Evolutionary conservation across 2,113 vertebrate species (phyloP), one percentile per base, ranked within the genome.

Genomic region (Oxyruncus cristatus): DNA sequence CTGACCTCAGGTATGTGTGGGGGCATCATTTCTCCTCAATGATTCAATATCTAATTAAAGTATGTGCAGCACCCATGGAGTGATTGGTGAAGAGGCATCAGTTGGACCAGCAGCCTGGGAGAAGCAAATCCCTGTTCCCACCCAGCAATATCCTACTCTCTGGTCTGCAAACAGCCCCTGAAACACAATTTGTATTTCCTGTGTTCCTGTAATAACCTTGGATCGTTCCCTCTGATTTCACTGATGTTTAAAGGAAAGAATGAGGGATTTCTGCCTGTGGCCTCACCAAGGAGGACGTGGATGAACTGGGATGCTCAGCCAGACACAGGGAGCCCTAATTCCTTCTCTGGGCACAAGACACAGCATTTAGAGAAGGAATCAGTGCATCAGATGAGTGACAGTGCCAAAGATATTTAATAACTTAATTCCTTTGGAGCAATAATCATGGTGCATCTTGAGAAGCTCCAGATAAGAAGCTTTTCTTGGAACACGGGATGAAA

Each of bases 11-110:
- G 90, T 75, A 23, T 37, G 33, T 11, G 22, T 20, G 63, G 61
- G 88, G 22, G 35, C 55, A 63, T 93, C 58, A 23, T 83, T 94
- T 90, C 93, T 47, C 44, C 52, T 28, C 75, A 41, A 28, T 37
- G 80, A 89, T 58, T 86, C 93, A 78, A 84, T 85, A 94, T 63
- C 56, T 93, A 94, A 96, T 94, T 97, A 89, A 93, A 91, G 33
- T 61, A 62, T 18, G 56, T 10, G 11, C 90, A 90, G 79, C 35
- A 88, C 35, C 68, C 81, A 33, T 56, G n/a, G 35, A 56, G 22
- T 22, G 90, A 83, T 93, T 86, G 74, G 59, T 77, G 85, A 83
- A 74, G 61, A 82, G 27, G 61, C 81, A 62, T 26, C 70, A 50
- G 12, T 7, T 62, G 89, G 73, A 49, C 13, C 39, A 70, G 63